Percentiles rank a stretch among this genome's conserved stretches.
These are phyloP conservation scores for Pterocles orientalis DNA, from an alignment of 2,113 vertebrate species.

Conservation along the genomic window DNA sequence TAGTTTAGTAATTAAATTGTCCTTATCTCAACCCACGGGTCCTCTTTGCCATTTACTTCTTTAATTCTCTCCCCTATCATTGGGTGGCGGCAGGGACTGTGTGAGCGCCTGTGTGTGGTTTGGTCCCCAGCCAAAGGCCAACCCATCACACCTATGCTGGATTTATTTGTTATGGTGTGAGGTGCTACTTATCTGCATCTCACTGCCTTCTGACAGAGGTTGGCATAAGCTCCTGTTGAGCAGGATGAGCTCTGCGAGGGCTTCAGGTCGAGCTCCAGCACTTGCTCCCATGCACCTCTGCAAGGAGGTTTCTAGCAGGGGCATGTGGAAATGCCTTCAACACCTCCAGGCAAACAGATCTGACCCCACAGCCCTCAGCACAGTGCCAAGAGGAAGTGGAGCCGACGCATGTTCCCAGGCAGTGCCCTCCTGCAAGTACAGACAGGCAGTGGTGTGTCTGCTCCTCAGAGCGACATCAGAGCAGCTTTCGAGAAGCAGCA, in stretches of 20 bases:
- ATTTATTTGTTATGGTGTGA: background rate
- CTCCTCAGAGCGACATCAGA: background rate
- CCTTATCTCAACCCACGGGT: no score
- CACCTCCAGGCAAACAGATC: background rate
- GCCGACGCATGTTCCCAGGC: fast-evolving
- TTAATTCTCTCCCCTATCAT: no score
- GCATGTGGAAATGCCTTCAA: background rate
- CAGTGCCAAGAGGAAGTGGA: fast-evolving
- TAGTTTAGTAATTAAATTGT: no score
- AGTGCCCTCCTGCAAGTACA: fast-evolving
- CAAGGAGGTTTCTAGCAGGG: background rate
- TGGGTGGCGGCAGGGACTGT: no score
- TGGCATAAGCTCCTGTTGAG: background rate
- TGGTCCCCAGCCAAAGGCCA: no score
- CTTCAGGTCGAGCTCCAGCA: background rate
- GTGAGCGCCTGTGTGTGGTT: no score
- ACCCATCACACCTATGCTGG: no score
- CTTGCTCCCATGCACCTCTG: background rate
- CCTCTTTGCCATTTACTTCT: no score
- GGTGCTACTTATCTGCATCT: background rate
- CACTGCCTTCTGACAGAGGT: background rate
- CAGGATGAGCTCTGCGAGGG: fast-evolving
- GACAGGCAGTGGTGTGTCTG: background rate
- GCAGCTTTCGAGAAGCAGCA: background rate
- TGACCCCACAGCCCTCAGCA: fast-evolving